Evolutionary conservation across 2,888 invertebrate species (phyloP), one percentile per base, ranked within the genome.

Genomic region (Scaptomyza flava): DNA sequence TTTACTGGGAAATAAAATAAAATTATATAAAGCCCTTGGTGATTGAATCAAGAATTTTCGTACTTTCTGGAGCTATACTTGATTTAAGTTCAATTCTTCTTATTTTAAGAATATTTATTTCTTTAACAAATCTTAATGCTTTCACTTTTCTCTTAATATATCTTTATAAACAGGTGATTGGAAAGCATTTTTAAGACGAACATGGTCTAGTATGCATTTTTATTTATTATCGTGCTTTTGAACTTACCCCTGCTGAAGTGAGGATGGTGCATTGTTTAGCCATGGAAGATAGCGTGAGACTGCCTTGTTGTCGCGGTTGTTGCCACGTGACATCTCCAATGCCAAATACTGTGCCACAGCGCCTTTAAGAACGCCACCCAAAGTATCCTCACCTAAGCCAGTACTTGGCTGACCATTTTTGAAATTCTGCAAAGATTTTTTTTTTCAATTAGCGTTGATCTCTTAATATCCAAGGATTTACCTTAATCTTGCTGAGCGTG

Each of bases 281-380:
- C 98, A 99, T 0, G 99, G 98, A 71, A 98, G 93, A 91, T 96
- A 96, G 75, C 96, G 93, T 3, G 94, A 94, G 38, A 97, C 95
- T 1, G 96, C 95, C 89, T 96, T 93, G 90, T 96, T 96, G 89
- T 98, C 98, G 57, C 97, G 93, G 23, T 94, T 94, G 90, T 96
- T 97, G 59, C 97, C 97, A 61, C 97, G 93, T 0, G 98, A 97
- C 90, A 99, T 96, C 93, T 99, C 99, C 90, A 99, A 93, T 1
- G 99, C 98, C 56, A 99, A 94, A 91, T 96, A 97, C 91, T 97
- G 97, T 0, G 99, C 98, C 47, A 99, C 95, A 27, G 98, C 98
- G 43, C 98, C 98, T 92, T 99, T 99, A 57, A 99, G 94, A 52
- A 98, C 96, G 1, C 98, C 98, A 1, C 99, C 99, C 30, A 99